Percentiles rank a stretch among this genome's conserved stretches.
These are phyloP conservation scores for Synanthedon tipuliformis DNA, from an alignment of 2,888 invertebrate species.

Conservation along the genomic window DNA sequence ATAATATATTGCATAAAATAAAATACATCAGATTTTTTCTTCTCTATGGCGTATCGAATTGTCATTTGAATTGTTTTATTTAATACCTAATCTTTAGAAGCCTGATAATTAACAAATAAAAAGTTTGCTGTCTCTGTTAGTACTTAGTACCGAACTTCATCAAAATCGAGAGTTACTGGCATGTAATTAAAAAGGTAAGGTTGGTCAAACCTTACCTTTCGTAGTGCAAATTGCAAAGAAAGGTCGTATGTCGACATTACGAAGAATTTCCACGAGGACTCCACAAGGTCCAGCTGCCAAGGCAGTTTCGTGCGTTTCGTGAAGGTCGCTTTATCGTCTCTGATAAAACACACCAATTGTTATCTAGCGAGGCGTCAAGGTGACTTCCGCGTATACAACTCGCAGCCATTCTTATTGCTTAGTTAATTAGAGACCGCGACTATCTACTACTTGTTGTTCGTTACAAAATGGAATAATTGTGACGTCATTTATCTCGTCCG, in stretches of 20 bases:
- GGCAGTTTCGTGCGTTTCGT: slow-evolving; percentile 9
- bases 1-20: too few relatives aligned
- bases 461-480: background rate
- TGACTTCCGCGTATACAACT: slow-evolving; percentile 51
- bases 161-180: too few relatives aligned
- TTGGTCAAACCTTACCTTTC: background rate
- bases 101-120: too few relatives aligned
- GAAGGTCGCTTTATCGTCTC: slow-evolving; percentile 48
- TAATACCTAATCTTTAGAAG: too few relatives aligned
- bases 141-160: too few relatives aligned
- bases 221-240: background rate
- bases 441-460: background rate
- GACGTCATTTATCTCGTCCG: background rate
- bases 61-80: too few relatives aligned
- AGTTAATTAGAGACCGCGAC: slow-evolving; percentile 20
- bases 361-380: slow-evolving; percentile 47
- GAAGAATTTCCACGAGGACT: background rate
- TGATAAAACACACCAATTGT: slow-evolving; percentile 57
- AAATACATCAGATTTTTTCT: too few relatives aligned
- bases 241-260: background rate
- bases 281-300: slow-evolving; percentile 7
- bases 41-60: too few relatives aligned
- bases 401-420: slow-evolving; percentile 40
- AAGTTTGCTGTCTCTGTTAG: too few relatives aligned
- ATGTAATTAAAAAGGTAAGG: too few relatives aligned